Conservation (phyloP, 92 coral and sea anemone species). For the Phymanthus crucifer region DNA sequence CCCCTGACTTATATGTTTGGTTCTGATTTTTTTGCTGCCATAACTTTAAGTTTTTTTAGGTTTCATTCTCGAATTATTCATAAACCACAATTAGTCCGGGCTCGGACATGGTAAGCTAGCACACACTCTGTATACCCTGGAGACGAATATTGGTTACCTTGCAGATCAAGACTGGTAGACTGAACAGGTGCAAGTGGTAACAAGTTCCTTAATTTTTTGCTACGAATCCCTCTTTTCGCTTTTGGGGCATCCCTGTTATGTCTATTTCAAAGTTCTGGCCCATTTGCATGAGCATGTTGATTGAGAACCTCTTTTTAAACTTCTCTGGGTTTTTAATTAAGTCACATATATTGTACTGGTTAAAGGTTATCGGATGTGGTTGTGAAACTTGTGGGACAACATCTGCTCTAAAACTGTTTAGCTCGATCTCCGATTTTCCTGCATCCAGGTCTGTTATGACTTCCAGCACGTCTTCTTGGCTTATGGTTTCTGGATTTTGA, state of each 20-base stretch:
- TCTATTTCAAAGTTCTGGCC: neutral
- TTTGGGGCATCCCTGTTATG: neutral
- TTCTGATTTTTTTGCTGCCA: too few relatives aligned
- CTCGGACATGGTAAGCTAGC: too few relatives aligned
- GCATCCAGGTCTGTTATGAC: slow-evolving; percentile 2
- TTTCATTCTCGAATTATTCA: too few relatives aligned
- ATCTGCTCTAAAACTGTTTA: neutral
- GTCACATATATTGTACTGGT: slow-evolving; percentile 6
- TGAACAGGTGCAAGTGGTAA: neutral
- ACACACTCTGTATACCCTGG: too few relatives aligned
- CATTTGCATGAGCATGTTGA: neutral
- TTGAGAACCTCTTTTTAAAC: slow-evolving; percentile 5
- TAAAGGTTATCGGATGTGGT: slow-evolving; percentile 3
- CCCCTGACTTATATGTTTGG: too few relatives aligned
- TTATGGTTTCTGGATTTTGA: slow-evolving; percentile 3
- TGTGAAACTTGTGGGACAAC: neutral
- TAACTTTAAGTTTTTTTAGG: too few relatives aligned
- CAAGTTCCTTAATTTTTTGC: neutral
- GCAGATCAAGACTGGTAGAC: neutral
- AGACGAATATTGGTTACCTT: too few relatives aligned
- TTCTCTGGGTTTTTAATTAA: neutral
- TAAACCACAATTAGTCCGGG: too few relatives aligned
- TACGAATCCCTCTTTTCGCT: neutral
- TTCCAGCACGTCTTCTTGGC: slow-evolving; percentile 6
- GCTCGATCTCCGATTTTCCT: slow-evolving; percentile 14